phyloP scores from a whole-genome alignment of 2,888 invertebrate genomes.

The Rhogogaster chlorosoma region DNA sequence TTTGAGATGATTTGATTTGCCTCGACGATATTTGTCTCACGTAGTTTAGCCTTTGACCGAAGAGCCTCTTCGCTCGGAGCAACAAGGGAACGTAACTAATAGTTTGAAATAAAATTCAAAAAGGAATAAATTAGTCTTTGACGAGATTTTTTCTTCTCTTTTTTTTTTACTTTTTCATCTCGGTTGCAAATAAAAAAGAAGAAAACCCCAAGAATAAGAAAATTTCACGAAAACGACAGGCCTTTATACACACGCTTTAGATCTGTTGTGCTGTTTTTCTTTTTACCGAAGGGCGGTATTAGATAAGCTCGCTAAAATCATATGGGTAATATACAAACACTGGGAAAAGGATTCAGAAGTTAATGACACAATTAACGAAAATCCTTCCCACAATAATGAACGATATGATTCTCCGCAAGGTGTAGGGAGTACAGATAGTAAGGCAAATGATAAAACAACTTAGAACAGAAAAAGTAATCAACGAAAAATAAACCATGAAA shows the following conservation, averaged over 20 bases:
- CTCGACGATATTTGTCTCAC: constrained; percentile 55
- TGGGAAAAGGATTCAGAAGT: not conserved
- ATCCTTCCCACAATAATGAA: not conserved
- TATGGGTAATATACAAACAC: not conserved
- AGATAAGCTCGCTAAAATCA: not conserved
- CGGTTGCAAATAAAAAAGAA: not conserved
- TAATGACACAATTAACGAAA: not conserved
- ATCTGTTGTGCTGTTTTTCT: not conserved
- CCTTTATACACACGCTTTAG: not conserved
- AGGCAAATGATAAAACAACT: not conserved
- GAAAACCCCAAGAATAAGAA: not conserved
- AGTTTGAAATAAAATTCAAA: constrained; percentile 55
- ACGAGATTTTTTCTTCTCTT: not conserved
- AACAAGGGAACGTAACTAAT: constrained; percentile 67
- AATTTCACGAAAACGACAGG: not conserved
- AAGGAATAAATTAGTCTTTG: not conserved
- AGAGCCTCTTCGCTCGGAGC: constrained; percentile 63
- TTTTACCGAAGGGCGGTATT: not conserved
- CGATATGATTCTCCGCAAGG: not conserved
- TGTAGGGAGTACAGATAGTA: not conserved
- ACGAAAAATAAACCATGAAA: not conserved
- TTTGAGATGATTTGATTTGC: constrained; percentile 61
- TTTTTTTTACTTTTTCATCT: not conserved
- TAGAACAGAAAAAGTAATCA: not conserved
- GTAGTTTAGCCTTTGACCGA: constrained; percentile 64